These are phyloP conservation scores for Pseudococcus longispinus DNA, from an alignment of 2,888 invertebrate genomes.

Conservation along the genomic window DNA sequence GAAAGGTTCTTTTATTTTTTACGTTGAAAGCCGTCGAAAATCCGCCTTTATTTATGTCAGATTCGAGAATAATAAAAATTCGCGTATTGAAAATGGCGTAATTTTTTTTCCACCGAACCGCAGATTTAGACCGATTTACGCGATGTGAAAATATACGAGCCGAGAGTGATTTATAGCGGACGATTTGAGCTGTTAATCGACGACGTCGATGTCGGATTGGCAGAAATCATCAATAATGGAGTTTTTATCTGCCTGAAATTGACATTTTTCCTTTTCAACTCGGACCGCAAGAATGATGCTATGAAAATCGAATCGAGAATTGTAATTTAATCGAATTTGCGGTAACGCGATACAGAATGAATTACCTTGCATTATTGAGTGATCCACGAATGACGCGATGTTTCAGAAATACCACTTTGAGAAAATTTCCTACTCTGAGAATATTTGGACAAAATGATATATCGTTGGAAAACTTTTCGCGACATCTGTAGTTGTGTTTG, in stretches of 20 bases:
- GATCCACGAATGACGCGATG: neutral
- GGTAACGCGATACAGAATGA: neutral
- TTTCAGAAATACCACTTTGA: neutral
- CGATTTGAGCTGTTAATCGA: neutral
- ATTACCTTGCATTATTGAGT: neutral
- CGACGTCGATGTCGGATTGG: neutral
- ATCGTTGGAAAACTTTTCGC: neutral
- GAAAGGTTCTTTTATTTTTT: neutral
- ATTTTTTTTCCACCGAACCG: neutral
- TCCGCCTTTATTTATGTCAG: neutral
- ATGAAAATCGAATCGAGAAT: neutral
- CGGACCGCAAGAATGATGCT: neutral
- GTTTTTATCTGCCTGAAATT: neutral
- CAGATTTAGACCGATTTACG: neutral
- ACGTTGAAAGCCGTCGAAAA: neutral
- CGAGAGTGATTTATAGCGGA: neutral
- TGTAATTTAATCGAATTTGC: slow-evolving; percentile 1
- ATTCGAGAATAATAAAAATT: neutral
- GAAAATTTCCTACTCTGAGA: neutral
- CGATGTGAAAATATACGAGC: neutral
- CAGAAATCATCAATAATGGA: neutral
- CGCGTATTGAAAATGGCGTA: slow-evolving; percentile 9
- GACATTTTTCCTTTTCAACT: neutral
- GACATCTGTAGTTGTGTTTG: neutral
- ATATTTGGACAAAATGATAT: neutral